These are phyloP conservation scores for Ichneumoninae sp. DNA, from an alignment of 2,888 invertebrate species.

Conservation along the genomic window DNA sequence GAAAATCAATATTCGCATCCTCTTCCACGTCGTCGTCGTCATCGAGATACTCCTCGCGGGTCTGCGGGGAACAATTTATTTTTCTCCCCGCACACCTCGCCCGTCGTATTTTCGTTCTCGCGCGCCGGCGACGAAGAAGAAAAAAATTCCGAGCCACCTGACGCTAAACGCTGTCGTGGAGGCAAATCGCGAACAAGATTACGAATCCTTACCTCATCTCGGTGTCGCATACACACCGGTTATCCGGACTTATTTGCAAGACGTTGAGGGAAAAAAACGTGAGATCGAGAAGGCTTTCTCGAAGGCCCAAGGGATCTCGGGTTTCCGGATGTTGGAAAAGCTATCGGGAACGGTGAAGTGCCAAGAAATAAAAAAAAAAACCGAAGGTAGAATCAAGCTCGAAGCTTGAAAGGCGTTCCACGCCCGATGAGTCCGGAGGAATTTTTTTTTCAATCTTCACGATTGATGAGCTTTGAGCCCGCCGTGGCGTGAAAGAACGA, in stretches of 20 bases:
- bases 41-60: slow-evolving; percentile 42
- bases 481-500: slow-evolving; percentile 44
- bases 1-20: slow-evolving; percentile 75
- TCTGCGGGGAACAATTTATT: slow-evolving; percentile 71
- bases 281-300: not conserved
- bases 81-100: slow-evolving; percentile 53
- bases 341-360: slow-evolving; percentile 10
- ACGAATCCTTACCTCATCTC: slow-evolving; percentile 2
- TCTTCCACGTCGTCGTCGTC: slow-evolving; percentile 14
- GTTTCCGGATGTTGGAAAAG: slow-evolving; percentile 13
- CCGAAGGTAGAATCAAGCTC: slow-evolving; percentile 27
- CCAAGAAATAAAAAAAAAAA: not conserved
- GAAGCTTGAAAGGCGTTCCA: slow-evolving; percentile 34
- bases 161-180: slow-evolving; percentile 16
- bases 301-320: not conserved
- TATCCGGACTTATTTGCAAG: slow-evolving; percentile 44
- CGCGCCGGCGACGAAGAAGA: slow-evolving; percentile 7
- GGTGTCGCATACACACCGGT: slow-evolving; percentile 13
- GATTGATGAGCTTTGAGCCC: slow-evolving; percentile 57
- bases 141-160: slow-evolving; percentile 28
- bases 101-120: slow-evolving; percentile 54
- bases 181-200: slow-evolving; percentile 43
- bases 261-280: slow-evolving; percentile 16
- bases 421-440: slow-evolving; percentile 57
- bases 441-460: slow-evolving; percentile 64